Percentiles rank a stretch among this genome's conserved stretches.
These are phyloP conservation scores for Ceratotherium simum DNA, from an alignment of 2,113 vertebrate species.

Conservation along the genomic window DNA sequence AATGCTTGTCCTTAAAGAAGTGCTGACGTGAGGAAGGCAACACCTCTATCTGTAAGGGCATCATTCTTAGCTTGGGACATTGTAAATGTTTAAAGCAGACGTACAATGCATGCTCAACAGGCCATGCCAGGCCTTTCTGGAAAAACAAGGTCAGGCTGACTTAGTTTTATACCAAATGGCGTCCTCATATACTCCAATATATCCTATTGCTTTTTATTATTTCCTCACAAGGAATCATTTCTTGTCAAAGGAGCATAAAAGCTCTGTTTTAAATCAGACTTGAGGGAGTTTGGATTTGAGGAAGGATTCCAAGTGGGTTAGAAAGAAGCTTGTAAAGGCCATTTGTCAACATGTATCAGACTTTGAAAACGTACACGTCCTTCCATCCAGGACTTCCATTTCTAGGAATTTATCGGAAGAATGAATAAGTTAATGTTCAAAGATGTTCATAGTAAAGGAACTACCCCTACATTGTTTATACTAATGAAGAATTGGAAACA, in stretches of 20 bases:
- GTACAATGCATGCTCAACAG: no score
- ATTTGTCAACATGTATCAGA: not conserved
- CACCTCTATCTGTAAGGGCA: no score
- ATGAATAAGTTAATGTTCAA: not conserved
- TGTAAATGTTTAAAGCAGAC: no score
- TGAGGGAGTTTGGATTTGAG: not conserved
- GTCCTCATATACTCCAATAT: no score
- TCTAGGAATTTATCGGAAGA: not conserved
- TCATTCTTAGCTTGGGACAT: no score
- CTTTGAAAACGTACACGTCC: not conserved
- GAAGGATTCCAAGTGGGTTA: not conserved
- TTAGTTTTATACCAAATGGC: no score
- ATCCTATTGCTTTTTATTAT: no score
- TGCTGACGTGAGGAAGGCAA: no score
- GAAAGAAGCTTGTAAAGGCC: not conserved
- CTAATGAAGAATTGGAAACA: not conserved
- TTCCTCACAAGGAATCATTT: not conserved
- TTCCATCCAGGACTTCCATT: not conserved
- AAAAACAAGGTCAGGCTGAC: no score
- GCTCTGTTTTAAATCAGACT: not conserved
- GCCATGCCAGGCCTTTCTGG: no score
- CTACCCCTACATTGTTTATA: not conserved
- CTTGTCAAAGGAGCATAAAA: not conserved
- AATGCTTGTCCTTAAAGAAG: no score
- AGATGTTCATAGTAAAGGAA: not conserved